Evolutionary conservation across 2,797 vertebrate species (phyloP), one percentile per base, ranked within the genome.

Genomic region (Mycteria americana): DNA sequence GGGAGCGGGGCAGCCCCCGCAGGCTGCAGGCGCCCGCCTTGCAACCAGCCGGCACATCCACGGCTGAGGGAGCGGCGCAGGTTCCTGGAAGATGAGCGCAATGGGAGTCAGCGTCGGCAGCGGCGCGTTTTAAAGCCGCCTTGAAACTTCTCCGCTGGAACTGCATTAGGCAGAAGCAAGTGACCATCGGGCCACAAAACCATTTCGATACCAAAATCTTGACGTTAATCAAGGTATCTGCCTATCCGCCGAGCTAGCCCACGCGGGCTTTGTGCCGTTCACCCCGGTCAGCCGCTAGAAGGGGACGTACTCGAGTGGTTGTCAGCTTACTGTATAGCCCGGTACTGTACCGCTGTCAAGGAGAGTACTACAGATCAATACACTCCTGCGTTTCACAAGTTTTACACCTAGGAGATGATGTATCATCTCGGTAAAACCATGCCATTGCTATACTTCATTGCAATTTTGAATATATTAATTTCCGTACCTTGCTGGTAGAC

Each of bases 271-370:
- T 3, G 19, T n/a, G 54, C 54, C 31, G 2, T 6, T 13, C 31
- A 4, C 19, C 21, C 31, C 4, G 18, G 19, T 14, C 54, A 23
- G 56, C 33, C 56, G 5, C 56, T 10, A 2, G 56, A 57, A 23
- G 56, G 56, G 23, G 33, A 3, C 9, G 33, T 1, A 3, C 56
- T 10, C 33, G 2, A 5, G 1, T 1, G 2, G 33, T 10, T 7
- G 33, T 7, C 56, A 10, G 22, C 21, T n/a, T 19, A 8, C 18
- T 54, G 8, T 4, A 6, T 5, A 21, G 30, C 53, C 3, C 30
- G 8, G 53, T 11, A 7, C 9, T 8, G 53, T 19, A 6, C 33
- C 13, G 3, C 56, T 24, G 22, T 6, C 22, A 6, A 24, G 57
- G 35, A 4, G 37, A 4, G n/a, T 8, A 2, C 3, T 8, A 4